Evolutionary conservation across 2,888 invertebrate species (phyloP), one percentile per base, ranked within the genome.

Genomic region (Pseudococcus jackbeardsleyi): DNA sequence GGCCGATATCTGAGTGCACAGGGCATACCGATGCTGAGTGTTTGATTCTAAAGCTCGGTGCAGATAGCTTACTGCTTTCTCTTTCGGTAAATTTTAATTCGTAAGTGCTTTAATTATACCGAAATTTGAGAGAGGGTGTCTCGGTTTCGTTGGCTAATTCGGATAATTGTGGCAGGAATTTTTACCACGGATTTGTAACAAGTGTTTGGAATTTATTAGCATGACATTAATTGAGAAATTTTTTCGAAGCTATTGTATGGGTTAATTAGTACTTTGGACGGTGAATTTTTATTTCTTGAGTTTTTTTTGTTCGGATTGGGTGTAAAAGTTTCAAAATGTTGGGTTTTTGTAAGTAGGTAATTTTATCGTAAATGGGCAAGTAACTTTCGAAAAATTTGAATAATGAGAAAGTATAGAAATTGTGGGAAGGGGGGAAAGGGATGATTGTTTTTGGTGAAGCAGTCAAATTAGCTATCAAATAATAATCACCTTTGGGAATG

Each of bases 61-160:
- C 72, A 8, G 6, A 0, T 59, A 59, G 0, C 68, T 22, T 64
- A 17, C 68, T 68, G 72, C 72, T 72, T 72, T 72, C 72, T 72
- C 72, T 72, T 72, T 72, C 19, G 72, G 72, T 72, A 33, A 33
- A 72, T 72, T 72, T 33, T 15, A 19, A 59, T 19, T 59, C 59
- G 19, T 19, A n/a, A 19, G 54, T 59, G 22, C 64, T 22, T 42
- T 64, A 64, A 64, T 64, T 64, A 64, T 22, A 22, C 64, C 64
- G 22, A 64, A 64, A 64, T 6, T 42, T 8, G 42, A 6, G 42
- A 42, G 64, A 64, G 64, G 64, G 64, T 64, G 64, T 64, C 9
- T 64, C 64, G 64, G 19, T 19, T 64, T 64, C 22, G 64, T 64
- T 22, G 64, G 22, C 19, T 64, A 64, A 64, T 22, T 11, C 22